A percentile compares a stretch with the other conserved stretches of the same genome.
Conservation (phyloP, 2,888 invertebrate genomes). For the Dendrolimus pini region DNA sequence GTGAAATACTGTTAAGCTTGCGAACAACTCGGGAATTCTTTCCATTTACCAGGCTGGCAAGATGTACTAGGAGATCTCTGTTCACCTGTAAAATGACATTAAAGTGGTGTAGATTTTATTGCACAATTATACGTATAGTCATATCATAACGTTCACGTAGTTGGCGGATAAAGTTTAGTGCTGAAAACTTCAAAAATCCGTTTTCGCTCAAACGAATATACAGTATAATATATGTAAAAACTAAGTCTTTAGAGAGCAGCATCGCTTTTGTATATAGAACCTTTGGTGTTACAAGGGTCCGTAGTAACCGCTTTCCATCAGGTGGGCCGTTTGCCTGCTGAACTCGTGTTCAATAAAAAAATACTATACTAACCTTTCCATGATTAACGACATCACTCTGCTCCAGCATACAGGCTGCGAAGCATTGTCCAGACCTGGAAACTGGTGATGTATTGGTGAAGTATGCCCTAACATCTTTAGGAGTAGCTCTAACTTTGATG, state of each 20-base stretch:
- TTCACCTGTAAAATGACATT: constrained; percentile 40
- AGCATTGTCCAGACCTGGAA: constrained; percentile 61
- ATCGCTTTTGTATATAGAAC: no score
- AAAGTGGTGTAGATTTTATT: not conserved
- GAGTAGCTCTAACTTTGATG: constrained; percentile 60
- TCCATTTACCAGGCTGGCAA: constrained; percentile 61
- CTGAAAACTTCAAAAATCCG: no score
- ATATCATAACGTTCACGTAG: no score
- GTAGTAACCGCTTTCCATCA: no score
- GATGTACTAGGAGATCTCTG: constrained; percentile 55
- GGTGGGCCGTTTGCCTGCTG: no score
- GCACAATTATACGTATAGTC: no score
- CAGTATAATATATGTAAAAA: no score
- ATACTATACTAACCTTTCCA: constrained; percentile 45
- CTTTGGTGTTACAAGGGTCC: no score
- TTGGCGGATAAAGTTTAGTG: no score
- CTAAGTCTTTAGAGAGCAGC: no score
- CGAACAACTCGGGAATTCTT: constrained; percentile 62
- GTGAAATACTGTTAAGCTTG: constrained; percentile 56
- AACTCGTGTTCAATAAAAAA: no score
- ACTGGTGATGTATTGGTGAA: constrained; percentile 65
- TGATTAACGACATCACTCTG: constrained; percentile 66
- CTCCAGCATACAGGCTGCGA: constrained; percentile 69
- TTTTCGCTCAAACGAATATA: no score
- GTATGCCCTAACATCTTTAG: constrained; percentile 63